Conservation (phyloP, 2,797 vertebrate species). For the Neostethus bicornis region DNA sequence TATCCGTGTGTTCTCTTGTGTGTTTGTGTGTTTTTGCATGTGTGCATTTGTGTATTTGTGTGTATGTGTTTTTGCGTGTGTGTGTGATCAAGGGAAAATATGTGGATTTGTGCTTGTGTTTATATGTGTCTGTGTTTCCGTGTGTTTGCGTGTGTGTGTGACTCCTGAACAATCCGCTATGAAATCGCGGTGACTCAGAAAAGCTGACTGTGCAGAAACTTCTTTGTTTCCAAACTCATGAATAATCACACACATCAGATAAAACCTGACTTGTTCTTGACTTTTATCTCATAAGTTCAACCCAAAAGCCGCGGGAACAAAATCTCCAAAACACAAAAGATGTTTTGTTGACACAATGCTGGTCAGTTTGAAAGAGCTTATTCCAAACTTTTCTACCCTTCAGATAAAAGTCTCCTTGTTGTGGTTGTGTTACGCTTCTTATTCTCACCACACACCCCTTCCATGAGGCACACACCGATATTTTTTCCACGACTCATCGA, state of each 20-base stretch:
- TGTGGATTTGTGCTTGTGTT: too few relatives aligned
- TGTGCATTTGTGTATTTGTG: too few relatives aligned
- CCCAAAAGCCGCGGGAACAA: constrained; percentile 23
- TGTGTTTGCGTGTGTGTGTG: constrained; percentile 38
- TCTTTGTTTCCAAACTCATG: constrained; percentile 39
- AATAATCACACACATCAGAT: constrained; percentile 57
- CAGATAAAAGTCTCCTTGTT: constrained; percentile 51
- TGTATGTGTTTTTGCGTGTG: too few relatives aligned
- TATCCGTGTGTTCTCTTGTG: constrained; percentile 10
- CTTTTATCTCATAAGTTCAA: constrained; percentile 40
- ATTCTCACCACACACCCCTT: constrained; percentile 32
- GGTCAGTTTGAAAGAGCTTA: constrained; percentile 33
- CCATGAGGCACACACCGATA: constrained; percentile 24
- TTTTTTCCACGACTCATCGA: constrained; percentile 25
- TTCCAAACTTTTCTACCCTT: constrained; percentile 49
- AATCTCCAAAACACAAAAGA: constrained; percentile 43
- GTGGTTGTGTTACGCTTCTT: constrained; percentile 42
- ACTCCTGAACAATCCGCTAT: constrained; percentile 36
- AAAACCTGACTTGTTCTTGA: constrained; percentile 49
- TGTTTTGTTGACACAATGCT: constrained; percentile 43
- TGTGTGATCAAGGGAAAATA: constrained; percentile 15
- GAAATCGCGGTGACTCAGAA: constrained; percentile 20
- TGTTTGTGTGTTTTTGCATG: constrained; percentile 17
- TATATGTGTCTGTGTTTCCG: too few relatives aligned
- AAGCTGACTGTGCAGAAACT: constrained; percentile 49